phyloP scores from a whole-genome alignment of 2,113 vertebrate genomes.

The Scomber japonicus region DNA sequence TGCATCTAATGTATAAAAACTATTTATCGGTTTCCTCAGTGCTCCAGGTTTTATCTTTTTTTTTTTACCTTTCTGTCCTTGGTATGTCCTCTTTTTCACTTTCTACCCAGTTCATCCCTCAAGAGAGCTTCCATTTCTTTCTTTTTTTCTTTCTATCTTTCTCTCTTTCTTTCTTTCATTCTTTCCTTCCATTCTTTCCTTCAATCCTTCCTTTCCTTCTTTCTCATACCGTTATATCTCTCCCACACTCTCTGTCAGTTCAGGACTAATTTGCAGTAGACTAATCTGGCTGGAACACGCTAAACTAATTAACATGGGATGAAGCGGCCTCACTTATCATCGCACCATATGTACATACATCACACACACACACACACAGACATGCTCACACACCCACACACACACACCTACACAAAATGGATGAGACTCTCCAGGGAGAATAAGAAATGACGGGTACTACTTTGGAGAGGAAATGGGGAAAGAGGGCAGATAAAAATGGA shows the following conservation, averaged over 20 bases:
- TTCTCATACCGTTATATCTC: conserved; percentile 20
- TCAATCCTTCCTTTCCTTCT: background rate
- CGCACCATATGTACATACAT: conserved; percentile 70
- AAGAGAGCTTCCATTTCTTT: background rate
- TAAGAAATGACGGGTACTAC: conserved; percentile 70
- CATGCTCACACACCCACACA: conserved; percentile 18
- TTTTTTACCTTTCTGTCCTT: conserved; percentile 45
- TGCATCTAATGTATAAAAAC: conserved; percentile 27
- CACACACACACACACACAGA: conserved; percentile 39
- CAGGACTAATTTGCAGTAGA: conserved; percentile 64
- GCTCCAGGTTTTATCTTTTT: background rate
- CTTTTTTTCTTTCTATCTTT: background rate
- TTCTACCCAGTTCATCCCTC: conserved; percentile 14
- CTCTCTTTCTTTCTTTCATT: background rate
- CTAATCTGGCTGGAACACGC: conserved; percentile 74
- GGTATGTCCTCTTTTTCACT: conserved; percentile 21
- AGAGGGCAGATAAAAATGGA: conserved; percentile 77
- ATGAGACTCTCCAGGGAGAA: conserved; percentile 66
- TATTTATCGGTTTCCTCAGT: conserved; percentile 27
- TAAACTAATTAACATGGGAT: conserved; percentile 77
- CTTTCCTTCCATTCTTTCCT: background rate
- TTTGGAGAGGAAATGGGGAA: conserved; percentile 75
- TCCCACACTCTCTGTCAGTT: conserved; percentile 48
- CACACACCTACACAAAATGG: conserved; percentile 31
- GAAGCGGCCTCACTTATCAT: conserved; percentile 75